A percentile compares a stretch with the other conserved stretches of the same genome.
Conservation (phyloP, 2,113 vertebrate species). For the Colistium nudipinnis region DNA sequence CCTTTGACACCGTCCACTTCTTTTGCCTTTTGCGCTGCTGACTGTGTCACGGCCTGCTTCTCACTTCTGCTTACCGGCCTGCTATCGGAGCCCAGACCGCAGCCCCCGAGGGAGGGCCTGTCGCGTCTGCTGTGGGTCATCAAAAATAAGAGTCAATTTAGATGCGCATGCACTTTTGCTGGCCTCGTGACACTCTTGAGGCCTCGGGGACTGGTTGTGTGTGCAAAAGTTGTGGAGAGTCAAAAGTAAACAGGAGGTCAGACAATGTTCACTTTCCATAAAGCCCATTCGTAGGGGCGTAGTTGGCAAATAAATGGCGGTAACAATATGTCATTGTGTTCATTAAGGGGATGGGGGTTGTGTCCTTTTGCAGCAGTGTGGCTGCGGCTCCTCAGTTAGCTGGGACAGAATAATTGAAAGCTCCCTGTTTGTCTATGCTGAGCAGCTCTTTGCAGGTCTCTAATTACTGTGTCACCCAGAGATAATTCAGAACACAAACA, state of each 20-base stretch:
- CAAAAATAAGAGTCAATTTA: constrained; percentile 3
- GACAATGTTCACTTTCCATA: constrained; percentile 5
- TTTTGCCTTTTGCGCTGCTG: constrained; percentile 40
- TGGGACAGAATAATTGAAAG: constrained; percentile 58
- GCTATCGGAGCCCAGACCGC: constrained; percentile 26
- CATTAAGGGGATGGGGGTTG: constrained; percentile 10
- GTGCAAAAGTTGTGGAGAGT: no score
- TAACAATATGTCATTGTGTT: constrained; percentile 20
- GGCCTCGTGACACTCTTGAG: neutral
- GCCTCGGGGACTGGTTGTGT: neutral
- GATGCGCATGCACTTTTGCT: neutral
- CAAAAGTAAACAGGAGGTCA: constrained; percentile 6
- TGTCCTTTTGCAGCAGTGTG: constrained; percentile 24
- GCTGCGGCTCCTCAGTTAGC: constrained; percentile 2
- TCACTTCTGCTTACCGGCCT: constrained; percentile 60
- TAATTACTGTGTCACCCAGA: constrained; percentile 62
- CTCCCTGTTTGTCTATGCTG: constrained; percentile 55
- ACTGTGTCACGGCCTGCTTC: constrained; percentile 39
- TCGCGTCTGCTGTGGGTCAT: constrained; percentile 5
- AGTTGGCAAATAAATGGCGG: constrained; percentile 36
- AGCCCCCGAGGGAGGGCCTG: constrained; percentile 3
- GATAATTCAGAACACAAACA: constrained; percentile 50
- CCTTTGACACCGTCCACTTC: constrained; percentile 40
- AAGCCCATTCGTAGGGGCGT: neutral
- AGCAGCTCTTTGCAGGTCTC: constrained; percentile 46